These are phyloP conservation scores for Furcula furcula DNA, from an alignment of 2,888 invertebrate genomes.

Conservation along the genomic window DNA sequence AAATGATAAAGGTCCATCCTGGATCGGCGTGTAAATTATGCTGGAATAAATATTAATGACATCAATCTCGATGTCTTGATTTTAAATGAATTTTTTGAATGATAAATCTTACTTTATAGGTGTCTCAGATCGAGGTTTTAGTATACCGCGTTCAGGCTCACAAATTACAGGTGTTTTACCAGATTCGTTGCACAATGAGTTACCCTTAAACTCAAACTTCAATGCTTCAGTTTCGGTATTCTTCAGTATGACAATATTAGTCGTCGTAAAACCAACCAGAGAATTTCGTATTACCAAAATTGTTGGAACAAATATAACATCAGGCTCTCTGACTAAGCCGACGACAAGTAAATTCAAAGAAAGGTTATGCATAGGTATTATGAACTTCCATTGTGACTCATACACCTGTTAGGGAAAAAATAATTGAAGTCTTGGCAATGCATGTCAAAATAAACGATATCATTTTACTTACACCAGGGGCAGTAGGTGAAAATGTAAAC, in stretches of 20 bases:
- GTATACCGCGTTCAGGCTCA: constrained; percentile 71
- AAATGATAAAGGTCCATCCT: constrained; percentile 79
- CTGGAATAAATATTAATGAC: constrained; percentile 46
- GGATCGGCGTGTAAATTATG: constrained; percentile 76
- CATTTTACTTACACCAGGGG: constrained; percentile 71
- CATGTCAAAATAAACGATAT: background rate
- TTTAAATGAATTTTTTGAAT: too few species aligned
- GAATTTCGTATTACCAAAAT: constrained; percentile 83
- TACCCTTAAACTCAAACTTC: constrained; percentile 75
- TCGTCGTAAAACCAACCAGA: constrained; percentile 78
- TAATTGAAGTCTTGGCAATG: background rate
- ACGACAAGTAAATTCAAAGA: constrained; percentile 82
- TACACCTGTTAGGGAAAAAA: constrained; percentile 53
- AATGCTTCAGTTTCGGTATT: constrained; percentile 80
- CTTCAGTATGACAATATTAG: constrained; percentile 63
- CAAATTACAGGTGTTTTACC: constrained; percentile 75
- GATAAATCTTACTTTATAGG: constrained; percentile 76
- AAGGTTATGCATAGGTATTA: constrained; percentile 80
- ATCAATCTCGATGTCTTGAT: constrained; percentile 6
- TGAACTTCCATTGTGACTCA: constrained; percentile 85
- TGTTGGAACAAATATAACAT: constrained; percentile 81
- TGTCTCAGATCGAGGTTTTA: constrained; percentile 72
- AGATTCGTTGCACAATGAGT: constrained; percentile 79
- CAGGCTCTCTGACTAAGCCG: constrained; percentile 84
- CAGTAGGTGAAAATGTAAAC: constrained; percentile 84